phyloP scores from a whole-genome alignment of 2,113 vertebrate genomes.

The Lucifuga dentata region DNA sequence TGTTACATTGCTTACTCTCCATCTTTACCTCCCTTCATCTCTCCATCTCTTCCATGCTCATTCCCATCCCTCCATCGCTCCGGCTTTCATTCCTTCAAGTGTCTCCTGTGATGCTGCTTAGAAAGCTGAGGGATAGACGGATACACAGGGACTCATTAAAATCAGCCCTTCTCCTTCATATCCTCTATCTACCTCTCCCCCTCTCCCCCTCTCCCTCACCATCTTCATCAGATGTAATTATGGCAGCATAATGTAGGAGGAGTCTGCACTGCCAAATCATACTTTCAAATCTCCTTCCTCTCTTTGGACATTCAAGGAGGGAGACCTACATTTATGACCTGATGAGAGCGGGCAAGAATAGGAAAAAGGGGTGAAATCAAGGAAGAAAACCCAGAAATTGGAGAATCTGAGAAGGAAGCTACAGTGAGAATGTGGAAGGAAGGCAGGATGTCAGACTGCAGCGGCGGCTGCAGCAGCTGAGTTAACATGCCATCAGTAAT shows the following conservation, averaged over 20 bases:
- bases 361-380: constrained; percentile 10
- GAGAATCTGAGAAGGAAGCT: constrained; percentile 20
- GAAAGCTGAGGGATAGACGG: constrained; percentile 43
- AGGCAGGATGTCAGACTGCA: constrained; percentile 43
- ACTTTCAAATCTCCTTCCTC: constrained; percentile 63
- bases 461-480: constrained; percentile 57
- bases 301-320: constrained; percentile 42
- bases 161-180: constrained; percentile 4
- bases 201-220: constrained; percentile 43
- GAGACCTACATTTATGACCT: constrained; percentile 60
- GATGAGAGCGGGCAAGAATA: constrained; percentile 26
- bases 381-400: constrained; percentile 1
- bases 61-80: constrained; percentile 8
- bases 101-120: constrained; percentile 47
- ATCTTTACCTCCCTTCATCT: constrained; percentile 9
- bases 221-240: constrained; percentile 68
- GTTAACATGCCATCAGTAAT: constrained; percentile 68
- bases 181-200: constrained; percentile 36
- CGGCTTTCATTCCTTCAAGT: constrained; percentile 27
- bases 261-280: constrained; percentile 50
- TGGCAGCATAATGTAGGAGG: constrained; percentile 47
- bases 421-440: constrained; percentile 54
- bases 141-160: constrained; percentile 52
- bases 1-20: background rate
- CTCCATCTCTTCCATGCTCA: constrained; percentile 1